Evolutionary conservation across 2,797 vertebrate genomes (phyloP).

Genomic region (Cynodonichthys magdalenae): DNA sequence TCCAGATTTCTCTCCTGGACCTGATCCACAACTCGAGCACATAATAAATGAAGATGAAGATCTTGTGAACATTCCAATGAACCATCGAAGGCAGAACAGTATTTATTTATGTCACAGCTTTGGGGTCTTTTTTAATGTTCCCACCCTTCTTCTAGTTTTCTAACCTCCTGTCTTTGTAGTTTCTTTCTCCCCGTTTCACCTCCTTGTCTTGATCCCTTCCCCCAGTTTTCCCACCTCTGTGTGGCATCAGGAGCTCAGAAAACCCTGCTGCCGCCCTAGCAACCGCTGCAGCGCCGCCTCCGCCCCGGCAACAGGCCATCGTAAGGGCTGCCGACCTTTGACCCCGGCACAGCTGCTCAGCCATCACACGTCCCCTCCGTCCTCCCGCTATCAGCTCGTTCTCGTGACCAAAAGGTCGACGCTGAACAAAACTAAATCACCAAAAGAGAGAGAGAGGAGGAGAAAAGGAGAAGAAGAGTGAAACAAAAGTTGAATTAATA

Average conservation of each 20-base stretch:
- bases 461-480: not conserved
- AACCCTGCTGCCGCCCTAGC: conserved; percentile 42
- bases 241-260: conserved; percentile 49
- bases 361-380: conserved; percentile 61
- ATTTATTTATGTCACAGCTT: not conserved
- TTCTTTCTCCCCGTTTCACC: conserved; percentile 32
- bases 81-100: not conserved
- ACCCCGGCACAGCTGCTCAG: conserved; percentile 71
- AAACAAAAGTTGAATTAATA: not conserved
- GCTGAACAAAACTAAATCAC: conserved; percentile 31
- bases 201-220: conserved; percentile 55
- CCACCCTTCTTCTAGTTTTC: conserved; percentile 50
- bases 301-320: conserved; percentile 63
- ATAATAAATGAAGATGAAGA: too few species aligned
- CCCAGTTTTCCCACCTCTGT: conserved; percentile 68
- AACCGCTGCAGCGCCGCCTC: conserved; percentile 51
- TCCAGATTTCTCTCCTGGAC: too few species aligned
- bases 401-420: conserved; percentile 60
- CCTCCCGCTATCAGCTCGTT: conserved; percentile 51
- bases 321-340: conserved; percentile 59
- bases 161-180: conserved; percentile 41
- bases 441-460: not conserved
- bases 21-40: too few species aligned
- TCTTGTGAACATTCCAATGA: too few species aligned
- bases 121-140: conserved; percentile 27